phyloP scores from a whole-genome alignment of 2,888 invertebrate genomes.

The Corythucha ciliata region DNA sequence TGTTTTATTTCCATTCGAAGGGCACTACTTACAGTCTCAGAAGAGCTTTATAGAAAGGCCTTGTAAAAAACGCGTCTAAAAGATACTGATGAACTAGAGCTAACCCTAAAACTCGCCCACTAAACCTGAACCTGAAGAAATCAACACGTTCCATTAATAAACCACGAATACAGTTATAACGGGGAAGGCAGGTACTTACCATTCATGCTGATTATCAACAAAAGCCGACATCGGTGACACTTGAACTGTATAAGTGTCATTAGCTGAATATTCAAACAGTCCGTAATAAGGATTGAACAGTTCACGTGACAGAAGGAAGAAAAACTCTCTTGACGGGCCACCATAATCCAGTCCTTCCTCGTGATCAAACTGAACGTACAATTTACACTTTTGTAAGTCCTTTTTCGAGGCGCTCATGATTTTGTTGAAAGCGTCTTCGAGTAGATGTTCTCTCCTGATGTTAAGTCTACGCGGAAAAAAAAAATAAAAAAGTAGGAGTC shows the following conservation, averaged over 20 bases:
- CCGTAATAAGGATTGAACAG: constrained; percentile 98
- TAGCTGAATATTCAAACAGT: constrained; percentile 94
- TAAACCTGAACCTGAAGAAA: constrained; percentile 75
- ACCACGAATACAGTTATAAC: background rate
- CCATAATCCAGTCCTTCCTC: constrained; percentile 98
- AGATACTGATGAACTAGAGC: constrained; percentile 96
- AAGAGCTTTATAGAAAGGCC: constrained; percentile 92
- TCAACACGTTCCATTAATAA: constrained; percentile 41
- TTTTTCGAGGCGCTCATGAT: constrained; percentile 95
- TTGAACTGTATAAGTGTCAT: constrained; percentile 94
- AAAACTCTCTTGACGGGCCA: constrained; percentile 94
- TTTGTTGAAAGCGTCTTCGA: constrained; percentile 92
- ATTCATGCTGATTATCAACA: constrained; percentile 93
- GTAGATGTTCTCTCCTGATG: constrained; percentile 81
- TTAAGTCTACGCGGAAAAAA: constrained; percentile 57
- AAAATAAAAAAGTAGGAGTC: background rate
- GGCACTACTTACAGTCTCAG: constrained; percentile 55
- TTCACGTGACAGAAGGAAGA: constrained; percentile 92
- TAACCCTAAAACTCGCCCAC: constrained; percentile 85
- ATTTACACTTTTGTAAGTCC: constrained; percentile 86
- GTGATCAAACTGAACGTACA: constrained; percentile 88
- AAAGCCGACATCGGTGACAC: constrained; percentile 93
- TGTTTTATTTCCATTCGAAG: background rate
- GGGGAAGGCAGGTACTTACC: constrained; percentile 49
- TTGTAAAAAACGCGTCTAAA: constrained; percentile 93